Conservation (phyloP, 2,797 vertebrate genomes). For the Xenopus petersii region DNA sequence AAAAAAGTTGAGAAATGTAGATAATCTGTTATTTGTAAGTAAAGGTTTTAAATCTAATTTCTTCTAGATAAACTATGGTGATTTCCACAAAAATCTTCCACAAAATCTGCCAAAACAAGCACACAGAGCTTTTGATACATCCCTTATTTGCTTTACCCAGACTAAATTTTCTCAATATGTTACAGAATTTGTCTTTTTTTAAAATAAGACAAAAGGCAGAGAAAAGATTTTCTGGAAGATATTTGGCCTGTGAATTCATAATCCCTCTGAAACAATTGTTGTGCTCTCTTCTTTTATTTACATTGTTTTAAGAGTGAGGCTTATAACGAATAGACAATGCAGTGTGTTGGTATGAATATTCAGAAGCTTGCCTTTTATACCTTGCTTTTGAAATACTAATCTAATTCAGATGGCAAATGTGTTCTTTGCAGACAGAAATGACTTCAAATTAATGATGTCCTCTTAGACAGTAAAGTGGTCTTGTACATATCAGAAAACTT, state of each 20-base stretch:
- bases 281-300: constrained; percentile 2
- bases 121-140: no score
- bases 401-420: constrained; percentile 45
- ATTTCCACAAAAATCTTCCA: no score
- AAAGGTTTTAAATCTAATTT: no score
- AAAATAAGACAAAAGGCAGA: background rate
- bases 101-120: no score
- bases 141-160: no score
- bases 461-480: constrained; percentile 27
- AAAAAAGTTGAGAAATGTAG: no score
- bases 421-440: constrained; percentile 51
- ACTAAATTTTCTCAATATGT: no score
- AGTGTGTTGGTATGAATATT: background rate
- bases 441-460: constrained; percentile 51
- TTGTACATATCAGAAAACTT: constrained; percentile 24
- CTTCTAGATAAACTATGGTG: no score
- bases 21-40: no score
- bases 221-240: background rate
- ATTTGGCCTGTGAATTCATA: constrained; percentile 11
- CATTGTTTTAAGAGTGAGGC: constrained; percentile 46
- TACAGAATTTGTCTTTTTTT: no score
- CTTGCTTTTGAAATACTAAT: constrained; percentile 44
- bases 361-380: constrained; percentile 30
- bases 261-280: constrained; percentile 12
- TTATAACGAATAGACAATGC: constrained; percentile 40